A percentile compares a stretch with the other conserved stretches of the same genome.
Conservation (phyloP, 2,797 vertebrate species). For the Tragopan temminckii region DNA sequence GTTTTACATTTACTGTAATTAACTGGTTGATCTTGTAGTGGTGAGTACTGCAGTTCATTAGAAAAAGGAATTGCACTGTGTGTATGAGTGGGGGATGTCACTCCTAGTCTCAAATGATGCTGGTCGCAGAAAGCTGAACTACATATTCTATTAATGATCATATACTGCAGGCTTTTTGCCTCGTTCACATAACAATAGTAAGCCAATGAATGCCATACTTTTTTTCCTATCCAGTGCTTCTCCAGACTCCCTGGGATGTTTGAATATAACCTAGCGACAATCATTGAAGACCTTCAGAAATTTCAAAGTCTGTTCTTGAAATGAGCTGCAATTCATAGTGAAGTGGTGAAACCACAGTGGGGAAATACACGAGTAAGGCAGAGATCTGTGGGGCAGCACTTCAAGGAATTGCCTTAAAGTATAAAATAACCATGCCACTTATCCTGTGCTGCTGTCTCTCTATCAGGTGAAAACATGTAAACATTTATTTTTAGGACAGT, state of each 20-base stretch:
- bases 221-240: not conserved
- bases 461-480: not conserved
- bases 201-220: fast-evolving
- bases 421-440: not conserved
- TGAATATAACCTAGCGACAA: not conserved
- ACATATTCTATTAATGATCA: not conserved
- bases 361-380: not conserved
- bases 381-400: not conserved
- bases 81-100: not conserved
- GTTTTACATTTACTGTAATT: slow-evolving; percentile 43
- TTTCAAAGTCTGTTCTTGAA: slow-evolving; percentile 6
- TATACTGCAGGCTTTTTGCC: not conserved
- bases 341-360: not conserved
- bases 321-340: not conserved
- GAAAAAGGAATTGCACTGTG: not conserved
- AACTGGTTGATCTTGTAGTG: not conserved
- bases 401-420: slow-evolving; percentile 6
- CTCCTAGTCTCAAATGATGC: not conserved
- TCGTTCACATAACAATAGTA: not conserved
- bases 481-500: not conserved
- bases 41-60: not conserved
- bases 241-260: not conserved
- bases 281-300: not conserved
- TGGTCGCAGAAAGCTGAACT: not conserved
- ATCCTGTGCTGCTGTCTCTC: not conserved